phyloP scores from a whole-genome alignment of 1,140 invertebrate genomes.

The Sinella curviseta region DNA sequence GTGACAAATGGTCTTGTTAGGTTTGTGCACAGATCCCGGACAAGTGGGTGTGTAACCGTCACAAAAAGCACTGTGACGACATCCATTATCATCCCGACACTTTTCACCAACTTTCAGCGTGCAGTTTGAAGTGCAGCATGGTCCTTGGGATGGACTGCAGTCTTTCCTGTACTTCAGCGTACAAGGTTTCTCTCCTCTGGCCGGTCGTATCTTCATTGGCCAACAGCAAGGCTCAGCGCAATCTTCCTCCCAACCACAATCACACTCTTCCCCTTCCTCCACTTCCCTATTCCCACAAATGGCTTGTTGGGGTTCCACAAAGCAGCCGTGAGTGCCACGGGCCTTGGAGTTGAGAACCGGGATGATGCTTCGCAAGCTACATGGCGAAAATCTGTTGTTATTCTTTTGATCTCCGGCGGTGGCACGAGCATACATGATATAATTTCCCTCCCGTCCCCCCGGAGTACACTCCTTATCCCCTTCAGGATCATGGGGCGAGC shows the following conservation, averaged over 20 bases:
- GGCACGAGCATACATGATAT: slow-evolving; percentile 64
- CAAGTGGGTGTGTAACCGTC: slow-evolving; percentile 79
- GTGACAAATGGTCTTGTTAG: slow-evolving; percentile 91
- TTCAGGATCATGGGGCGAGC: slow-evolving; percentile 95
- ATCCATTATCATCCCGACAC: slow-evolving; percentile 92
- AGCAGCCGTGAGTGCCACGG: slow-evolving; percentile 83
- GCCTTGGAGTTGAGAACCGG: slow-evolving; percentile 91
- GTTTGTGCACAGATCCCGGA: slow-evolving; percentile 86
- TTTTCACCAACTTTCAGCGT: slow-evolving; percentile 79
- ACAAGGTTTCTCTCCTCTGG: slow-evolving; percentile 75
- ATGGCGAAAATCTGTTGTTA: slow-evolving; percentile 92
- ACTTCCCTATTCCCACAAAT: slow-evolving; percentile 97
- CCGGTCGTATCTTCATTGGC: slow-evolving; percentile 78
- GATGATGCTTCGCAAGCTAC: slow-evolving; percentile 89
- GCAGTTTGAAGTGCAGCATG: slow-evolving; percentile 90
- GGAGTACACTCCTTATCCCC: slow-evolving; percentile 69
- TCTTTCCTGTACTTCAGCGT: slow-evolving; percentile 73
- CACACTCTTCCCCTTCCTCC: slow-evolving; percentile 92
- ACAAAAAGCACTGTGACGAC: slow-evolving; percentile 85
- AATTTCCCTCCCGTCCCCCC: slow-evolving; percentile 62
- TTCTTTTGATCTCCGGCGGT: slow-evolving; percentile 64
- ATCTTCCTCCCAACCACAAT: slow-evolving; percentile 96
- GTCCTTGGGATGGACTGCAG: slow-evolving; percentile 87
- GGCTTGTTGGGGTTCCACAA: slow-evolving; percentile 78
- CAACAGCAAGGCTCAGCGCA: slow-evolving; percentile 92